Base-by-base conservation (phyloP, 2,113 vertebrate genomes). In the Rhipidura dahli region DNA sequence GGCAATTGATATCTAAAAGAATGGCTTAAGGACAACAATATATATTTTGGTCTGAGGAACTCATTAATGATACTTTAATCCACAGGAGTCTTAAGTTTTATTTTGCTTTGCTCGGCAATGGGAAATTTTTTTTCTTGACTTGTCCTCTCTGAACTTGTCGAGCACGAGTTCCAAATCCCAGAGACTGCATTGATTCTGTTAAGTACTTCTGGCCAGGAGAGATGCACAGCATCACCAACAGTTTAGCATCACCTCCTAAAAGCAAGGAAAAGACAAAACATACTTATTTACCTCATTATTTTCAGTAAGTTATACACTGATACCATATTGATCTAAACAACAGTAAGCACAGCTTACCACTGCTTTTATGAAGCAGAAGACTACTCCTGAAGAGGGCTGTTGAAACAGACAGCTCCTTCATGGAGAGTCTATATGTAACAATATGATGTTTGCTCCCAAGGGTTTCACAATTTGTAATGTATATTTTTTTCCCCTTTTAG, bases 231-330 rank as follows among this genome's bases (percentile, higher is more conserved):
- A 99, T 97, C 97, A 99, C 90, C 97, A 99, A 94, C 85, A 98
- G 94, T 96, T 99, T 99, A 11, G 98, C 98, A 49, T 99, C 98
- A 7, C 98, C 99, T 35, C 99, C 99, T 99, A 93, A 92, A 96
- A 73, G 75, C 30, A 73, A 21, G 39, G 71, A 71, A 10, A 35
- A 85, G 21, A 56, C 28, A 78, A 82, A 88, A 75, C 10, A 16
- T 31, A 31, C 13, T 68, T 53, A 84, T 53, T 84, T 78, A 73
- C 33, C n/a, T 77, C 10, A n/a, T 76, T 69, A 50, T 83, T 90
- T 68, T 85, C 54, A 71, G 13, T 42, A 63, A 80, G 24, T 63
- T 81, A 68, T 50, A 63, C 13, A 20, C 24, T 28, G 21, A 16
- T 60, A 49, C 42, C 3, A 8, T 27, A 30, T 11, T 70, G 19